These are phyloP conservation scores for Arctopsyche grandis DNA, from an alignment of 1,140 invertebrate species.

Conservation along the genomic window DNA sequence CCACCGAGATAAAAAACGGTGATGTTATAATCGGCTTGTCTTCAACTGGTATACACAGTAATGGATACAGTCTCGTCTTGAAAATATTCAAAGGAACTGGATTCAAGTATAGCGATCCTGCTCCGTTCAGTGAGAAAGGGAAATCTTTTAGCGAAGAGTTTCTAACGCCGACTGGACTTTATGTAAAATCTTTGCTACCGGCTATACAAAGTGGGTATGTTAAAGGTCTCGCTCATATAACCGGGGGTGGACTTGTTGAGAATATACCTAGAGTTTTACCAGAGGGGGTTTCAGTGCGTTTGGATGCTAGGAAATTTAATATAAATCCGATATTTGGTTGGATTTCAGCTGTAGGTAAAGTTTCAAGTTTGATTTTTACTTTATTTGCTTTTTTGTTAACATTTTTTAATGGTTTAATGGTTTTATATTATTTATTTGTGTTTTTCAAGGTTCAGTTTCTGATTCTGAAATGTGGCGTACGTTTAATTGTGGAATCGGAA, in stretches of 20 bases:
- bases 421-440: background rate
- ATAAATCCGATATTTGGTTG: conserved; percentile 77
- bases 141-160: conserved; percentile 81
- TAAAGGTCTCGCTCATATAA: conserved; percentile 94
- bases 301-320: conserved; percentile 80
- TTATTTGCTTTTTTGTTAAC: too few relatives aligned
- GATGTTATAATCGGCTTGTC: conserved; percentile 85
- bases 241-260: conserved; percentile 91
- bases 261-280: conserved; percentile 89
- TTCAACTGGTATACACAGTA: conserved; percentile 89
- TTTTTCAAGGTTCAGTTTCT: conserved; percentile 72
- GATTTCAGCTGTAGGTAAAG: conserved; percentile 69
- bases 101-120: conserved; percentile 72
- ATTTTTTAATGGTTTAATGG: background rate
- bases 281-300: conserved; percentile 68
- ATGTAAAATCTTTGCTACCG: conserved; percentile 82
- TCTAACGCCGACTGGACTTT: conserved; percentile 89
- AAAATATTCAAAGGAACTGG: conserved; percentile 71
- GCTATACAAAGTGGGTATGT: conserved; percentile 79
- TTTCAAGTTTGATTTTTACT: background rate
- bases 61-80: conserved; percentile 88
- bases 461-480: conserved; percentile 83
- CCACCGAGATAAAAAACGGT: conserved; percentile 71
- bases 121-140: conserved; percentile 75
- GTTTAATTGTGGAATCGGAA: conserved; percentile 95